Conservation (phyloP, 1,140 invertebrate genomes). For the Drosophila paulistorum region DNA sequence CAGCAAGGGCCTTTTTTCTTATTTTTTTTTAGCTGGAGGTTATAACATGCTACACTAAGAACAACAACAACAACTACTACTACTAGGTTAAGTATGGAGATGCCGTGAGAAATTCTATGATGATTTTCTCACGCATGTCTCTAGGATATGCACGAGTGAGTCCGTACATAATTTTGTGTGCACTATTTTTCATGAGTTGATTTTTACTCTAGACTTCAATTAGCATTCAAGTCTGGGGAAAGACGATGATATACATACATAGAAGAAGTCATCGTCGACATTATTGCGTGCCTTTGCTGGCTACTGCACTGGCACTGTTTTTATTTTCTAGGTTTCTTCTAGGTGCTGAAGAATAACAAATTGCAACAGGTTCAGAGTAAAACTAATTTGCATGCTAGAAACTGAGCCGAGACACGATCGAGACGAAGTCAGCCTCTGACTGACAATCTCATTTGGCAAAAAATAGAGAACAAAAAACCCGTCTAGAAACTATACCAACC, state of each 20-base stretch:
- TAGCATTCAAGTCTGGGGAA: conserved; percentile 66
- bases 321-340: not conserved
- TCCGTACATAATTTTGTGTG: conserved; percentile 68
- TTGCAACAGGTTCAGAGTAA: conserved; percentile 73
- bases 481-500: conserved; percentile 58
- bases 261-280: not conserved
- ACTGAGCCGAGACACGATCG: conserved; percentile 45
- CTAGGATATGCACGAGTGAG: conserved; percentile 80
- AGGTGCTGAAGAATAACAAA: conserved; percentile 40
- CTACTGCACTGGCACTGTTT: not conserved
- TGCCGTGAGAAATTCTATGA: conserved; percentile 70
- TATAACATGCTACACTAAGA: conserved; percentile 8
- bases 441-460: conserved; percentile 12
- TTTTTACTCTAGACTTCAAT: conserved; percentile 54
- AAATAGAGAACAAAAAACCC: conserved; percentile 46
- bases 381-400: conserved; percentile 80
- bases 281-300: conserved; percentile 16
- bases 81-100: conserved; percentile 16
- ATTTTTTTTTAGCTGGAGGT: not conserved
- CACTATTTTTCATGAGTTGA: conserved; percentile 72
- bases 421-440: conserved; percentile 16
- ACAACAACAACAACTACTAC: conserved; percentile 16
- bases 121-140: conserved; percentile 81
- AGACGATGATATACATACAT: not conserved
- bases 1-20: conserved; percentile 22